Conservation (phyloP, 2,797 vertebrate species). For the Centropyge bicolor region DNA sequence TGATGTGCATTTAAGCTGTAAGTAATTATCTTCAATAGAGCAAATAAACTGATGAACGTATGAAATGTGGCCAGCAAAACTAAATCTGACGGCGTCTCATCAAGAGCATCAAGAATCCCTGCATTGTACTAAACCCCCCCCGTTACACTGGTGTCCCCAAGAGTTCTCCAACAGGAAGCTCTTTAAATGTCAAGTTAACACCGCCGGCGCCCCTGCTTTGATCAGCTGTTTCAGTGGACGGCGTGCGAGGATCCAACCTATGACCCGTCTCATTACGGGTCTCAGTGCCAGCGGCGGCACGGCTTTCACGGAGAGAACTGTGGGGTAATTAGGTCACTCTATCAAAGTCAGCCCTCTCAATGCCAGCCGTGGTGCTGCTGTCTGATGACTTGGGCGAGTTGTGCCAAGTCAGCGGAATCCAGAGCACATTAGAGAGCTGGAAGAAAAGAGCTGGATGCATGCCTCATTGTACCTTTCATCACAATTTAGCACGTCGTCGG, state of each 20-base stretch:
- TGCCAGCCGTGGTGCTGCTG: constrained; percentile 50
- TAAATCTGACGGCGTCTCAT: constrained; percentile 30
- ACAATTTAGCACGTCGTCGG: constrained; percentile 47
- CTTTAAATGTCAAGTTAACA: constrained; percentile 41
- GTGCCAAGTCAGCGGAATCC: constrained; percentile 70
- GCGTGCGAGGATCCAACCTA: constrained; percentile 37
- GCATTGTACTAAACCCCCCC: not conserved
- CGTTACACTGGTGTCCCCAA: not conserved
- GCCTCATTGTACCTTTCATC: constrained; percentile 63
- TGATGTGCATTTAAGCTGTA: not conserved
- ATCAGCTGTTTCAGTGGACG: constrained; percentile 32
- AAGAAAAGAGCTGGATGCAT: constrained; percentile 43
- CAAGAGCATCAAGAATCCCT: constrained; percentile 1
- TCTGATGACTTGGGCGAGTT: constrained; percentile 66
- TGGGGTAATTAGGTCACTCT: constrained; percentile 72
- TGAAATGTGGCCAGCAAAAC: not conserved
- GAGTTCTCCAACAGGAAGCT: constrained; percentile 44
- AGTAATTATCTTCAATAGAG: constrained; percentile 1
- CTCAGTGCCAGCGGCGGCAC: constrained; percentile 49
- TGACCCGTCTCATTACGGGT: constrained; percentile 61
- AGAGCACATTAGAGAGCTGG: constrained; percentile 47
- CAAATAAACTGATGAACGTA: constrained; percentile 10
- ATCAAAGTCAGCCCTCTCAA: constrained; percentile 70
- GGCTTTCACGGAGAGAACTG: constrained; percentile 54
- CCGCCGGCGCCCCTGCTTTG: constrained; percentile 12